These are phyloP conservation scores for Ictidomys tridecemlineatus DNA, from an alignment of 2,113 vertebrate genomes.

Conservation along the genomic window DNA sequence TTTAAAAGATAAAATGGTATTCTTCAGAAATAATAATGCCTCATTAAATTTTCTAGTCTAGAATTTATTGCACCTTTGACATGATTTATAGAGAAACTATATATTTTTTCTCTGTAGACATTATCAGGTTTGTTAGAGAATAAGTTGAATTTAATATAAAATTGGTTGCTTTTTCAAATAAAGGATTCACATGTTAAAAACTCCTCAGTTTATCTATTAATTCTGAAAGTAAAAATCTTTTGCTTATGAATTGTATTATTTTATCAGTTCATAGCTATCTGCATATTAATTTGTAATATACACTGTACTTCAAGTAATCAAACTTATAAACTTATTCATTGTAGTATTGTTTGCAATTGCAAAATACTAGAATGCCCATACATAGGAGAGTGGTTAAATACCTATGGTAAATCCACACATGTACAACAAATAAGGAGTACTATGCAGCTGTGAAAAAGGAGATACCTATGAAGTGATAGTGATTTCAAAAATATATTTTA, in stretches of 20 bases:
- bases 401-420: neutral
- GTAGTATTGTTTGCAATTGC: neutral
- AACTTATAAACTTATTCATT: neutral
- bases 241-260: neutral
- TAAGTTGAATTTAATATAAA: neutral
- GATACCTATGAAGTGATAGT: neutral
- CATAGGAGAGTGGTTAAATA: neutral
- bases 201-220: neutral
- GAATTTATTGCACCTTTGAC: neutral
- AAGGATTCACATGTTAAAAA: constrained; percentile 10
- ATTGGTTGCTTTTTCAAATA: constrained; percentile 19
- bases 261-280: neutral
- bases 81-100: neutral
- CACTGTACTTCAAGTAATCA: neutral
- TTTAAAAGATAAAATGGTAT: neutral
- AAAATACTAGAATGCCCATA: neutral
- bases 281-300: neutral
- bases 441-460: neutral
- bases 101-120: neutral
- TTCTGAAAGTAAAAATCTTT: neutral
- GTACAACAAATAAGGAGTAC: neutral
- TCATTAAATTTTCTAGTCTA: neutral
- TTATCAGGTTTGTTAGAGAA: neutral
- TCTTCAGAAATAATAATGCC: constrained; percentile 31
- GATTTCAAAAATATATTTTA: neutral